A percentile compares a stretch with the other conserved stretches of the same genome.
phyloP scores from a whole-genome alignment of 2,113 vertebrate species.

The Taxidea taxus region DNA sequence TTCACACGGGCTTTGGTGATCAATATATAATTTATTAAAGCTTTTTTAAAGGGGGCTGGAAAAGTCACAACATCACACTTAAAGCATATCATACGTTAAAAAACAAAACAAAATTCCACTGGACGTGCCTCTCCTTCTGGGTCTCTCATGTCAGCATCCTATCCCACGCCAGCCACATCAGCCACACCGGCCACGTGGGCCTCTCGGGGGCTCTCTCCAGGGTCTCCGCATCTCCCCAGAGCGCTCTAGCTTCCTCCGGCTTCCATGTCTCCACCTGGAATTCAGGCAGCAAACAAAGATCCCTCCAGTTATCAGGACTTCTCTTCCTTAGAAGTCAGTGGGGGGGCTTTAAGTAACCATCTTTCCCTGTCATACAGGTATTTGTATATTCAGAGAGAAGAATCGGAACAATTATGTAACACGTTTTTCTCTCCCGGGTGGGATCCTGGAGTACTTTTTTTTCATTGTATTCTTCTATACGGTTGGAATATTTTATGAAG shows the following conservation, averaged over 20 bases:
- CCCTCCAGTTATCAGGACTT: background rate
- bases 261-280: background rate
- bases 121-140: background rate
- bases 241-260: background rate
- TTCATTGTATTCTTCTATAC: background rate
- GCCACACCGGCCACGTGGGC: background rate
- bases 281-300: background rate
- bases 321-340: background rate
- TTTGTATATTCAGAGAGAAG: conserved; percentile 26
- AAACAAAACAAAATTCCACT: background rate
- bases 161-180: too few species aligned
- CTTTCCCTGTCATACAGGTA: background rate
- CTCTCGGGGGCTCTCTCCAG: background rate
- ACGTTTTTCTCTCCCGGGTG: background rate
- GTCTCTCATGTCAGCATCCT: background rate
- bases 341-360: background rate
- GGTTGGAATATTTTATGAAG: conserved; percentile 27
- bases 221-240: background rate
- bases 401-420: background rate
- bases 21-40: background rate
- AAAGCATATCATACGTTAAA: background rate
- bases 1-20: background rate
- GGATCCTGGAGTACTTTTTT: background rate
- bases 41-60: background rate
- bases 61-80: background rate